Conservation (phyloP, 2,113 vertebrate genomes). For the Tragelaphus strepsiceros region DNA sequence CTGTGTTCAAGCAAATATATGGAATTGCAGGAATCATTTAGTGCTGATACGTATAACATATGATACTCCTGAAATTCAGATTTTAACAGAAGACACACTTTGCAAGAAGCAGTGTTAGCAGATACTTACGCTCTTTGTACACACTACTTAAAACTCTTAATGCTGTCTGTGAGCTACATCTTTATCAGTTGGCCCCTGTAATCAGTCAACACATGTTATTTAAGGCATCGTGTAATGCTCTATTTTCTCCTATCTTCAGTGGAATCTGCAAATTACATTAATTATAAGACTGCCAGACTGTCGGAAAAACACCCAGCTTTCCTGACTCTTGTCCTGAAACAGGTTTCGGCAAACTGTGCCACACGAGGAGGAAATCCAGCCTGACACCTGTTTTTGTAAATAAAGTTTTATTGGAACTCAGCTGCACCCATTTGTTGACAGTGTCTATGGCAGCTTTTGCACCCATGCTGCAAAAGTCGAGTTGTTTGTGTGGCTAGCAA, state of each 20-base stretch:
- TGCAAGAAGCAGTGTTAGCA: background rate
- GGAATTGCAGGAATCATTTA: background rate
- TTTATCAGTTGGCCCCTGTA: background rate
- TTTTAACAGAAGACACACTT: background rate
- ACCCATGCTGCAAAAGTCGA: background rate
- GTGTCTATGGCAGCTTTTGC: accelerated
- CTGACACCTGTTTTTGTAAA: background rate
- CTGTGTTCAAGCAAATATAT: background rate
- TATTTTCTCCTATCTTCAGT: background rate
- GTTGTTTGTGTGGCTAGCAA: background rate
- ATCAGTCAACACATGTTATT: background rate
- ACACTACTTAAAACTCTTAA: background rate
- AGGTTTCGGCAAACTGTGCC: background rate
- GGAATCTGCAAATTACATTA: background rate
- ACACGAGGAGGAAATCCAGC: background rate
- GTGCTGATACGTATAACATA: background rate
- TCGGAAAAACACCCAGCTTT: background rate
- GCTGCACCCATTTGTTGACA: background rate
- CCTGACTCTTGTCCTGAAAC: background rate
- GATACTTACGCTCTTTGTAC: background rate
- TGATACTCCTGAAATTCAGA: background rate
- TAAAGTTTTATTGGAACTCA: background rate
- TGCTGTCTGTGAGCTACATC: accelerated
- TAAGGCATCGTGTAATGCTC: accelerated
- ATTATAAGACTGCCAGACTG: background rate